A percentile compares a stretch with the other conserved stretches of the same genome.
phyloP scores from a whole-genome alignment of 2,113 vertebrate genomes.

The Grammomys surdaster region DNA sequence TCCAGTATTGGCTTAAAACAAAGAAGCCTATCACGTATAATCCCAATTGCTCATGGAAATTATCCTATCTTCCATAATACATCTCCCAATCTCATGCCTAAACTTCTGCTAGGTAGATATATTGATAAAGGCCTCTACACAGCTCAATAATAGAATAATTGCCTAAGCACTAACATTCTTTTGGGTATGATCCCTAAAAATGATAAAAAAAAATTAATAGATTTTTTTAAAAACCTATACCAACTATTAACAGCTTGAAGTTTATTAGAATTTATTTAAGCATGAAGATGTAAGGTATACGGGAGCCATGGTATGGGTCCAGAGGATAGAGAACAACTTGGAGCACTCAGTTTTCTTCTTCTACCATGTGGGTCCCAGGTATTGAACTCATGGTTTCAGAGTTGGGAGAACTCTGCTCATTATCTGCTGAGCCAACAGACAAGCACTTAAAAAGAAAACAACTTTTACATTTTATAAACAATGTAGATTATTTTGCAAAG shows the following conservation, averaged over 20 bases:
- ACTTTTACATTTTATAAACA: background rate
- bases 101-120: background rate
- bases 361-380: background rate
- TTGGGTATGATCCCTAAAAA: background rate
- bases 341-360: background rate
- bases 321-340: background rate
- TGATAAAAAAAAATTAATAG: background rate
- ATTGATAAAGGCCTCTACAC: background rate
- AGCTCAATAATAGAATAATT: background rate
- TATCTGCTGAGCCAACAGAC: background rate
- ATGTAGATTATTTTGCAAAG: background rate
- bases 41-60: background rate
- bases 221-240: background rate
- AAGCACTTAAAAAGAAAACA: background rate
- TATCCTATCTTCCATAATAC: background rate
- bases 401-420: background rate
- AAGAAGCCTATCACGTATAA: background rate
- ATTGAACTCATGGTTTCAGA: background rate
- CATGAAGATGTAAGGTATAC: background rate
- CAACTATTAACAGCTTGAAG: background rate
- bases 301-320: background rate
- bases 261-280: background rate
- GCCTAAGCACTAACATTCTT: background rate
- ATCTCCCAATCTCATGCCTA: background rate
- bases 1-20: background rate